phyloP scores from a whole-genome alignment of 2,888 invertebrate genomes.

The Thecophora atra region DNA sequence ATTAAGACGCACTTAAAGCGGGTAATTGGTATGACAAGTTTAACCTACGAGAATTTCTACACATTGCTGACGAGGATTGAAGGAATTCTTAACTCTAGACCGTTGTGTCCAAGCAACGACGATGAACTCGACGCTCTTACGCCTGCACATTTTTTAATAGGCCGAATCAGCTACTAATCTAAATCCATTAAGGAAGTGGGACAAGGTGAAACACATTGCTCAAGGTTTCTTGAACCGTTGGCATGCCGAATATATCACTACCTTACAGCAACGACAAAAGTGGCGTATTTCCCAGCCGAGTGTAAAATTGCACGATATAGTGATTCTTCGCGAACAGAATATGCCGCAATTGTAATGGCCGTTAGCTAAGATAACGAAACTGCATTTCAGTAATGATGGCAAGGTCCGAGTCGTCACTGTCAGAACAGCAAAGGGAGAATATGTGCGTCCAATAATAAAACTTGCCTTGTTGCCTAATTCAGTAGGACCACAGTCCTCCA shows the following conservation, averaged over 20 bases:
- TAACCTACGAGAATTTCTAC: slow-evolving; percentile 35
- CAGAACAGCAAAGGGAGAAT: slow-evolving; percentile 1
- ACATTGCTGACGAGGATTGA: slow-evolving; percentile 37
- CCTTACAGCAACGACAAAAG: background rate
- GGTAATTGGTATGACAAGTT: slow-evolving; percentile 10
- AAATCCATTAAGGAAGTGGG: slow-evolving; percentile 17
- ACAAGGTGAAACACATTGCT: slow-evolving; percentile 30
- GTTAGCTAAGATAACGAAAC: slow-evolving; percentile 36
- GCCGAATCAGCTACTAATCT: background rate
- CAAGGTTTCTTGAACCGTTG: slow-evolving; percentile 31
- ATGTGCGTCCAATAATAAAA: slow-evolving; percentile 7
- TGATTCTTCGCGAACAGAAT: slow-evolving; percentile 28
- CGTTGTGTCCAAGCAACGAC: slow-evolving; percentile 35
- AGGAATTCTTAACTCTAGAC: slow-evolving; percentile 36
- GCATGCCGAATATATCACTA: background rate
- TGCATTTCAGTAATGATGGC: slow-evolving; percentile 6
- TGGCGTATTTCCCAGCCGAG: background rate
- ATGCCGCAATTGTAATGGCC: slow-evolving; percentile 39
- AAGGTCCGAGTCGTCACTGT: background rate
- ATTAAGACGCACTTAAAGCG: slow-evolving; percentile 32
- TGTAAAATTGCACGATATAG: background rate
- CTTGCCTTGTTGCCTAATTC: background rate
- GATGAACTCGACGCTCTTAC: slow-evolving; percentile 23
- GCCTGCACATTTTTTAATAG: slow-evolving; percentile 16
- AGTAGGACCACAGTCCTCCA: slow-evolving; percentile 2